Base-by-base conservation (phyloP, 2,888 invertebrate species). In the Phlogophora meticulosa region DNA sequence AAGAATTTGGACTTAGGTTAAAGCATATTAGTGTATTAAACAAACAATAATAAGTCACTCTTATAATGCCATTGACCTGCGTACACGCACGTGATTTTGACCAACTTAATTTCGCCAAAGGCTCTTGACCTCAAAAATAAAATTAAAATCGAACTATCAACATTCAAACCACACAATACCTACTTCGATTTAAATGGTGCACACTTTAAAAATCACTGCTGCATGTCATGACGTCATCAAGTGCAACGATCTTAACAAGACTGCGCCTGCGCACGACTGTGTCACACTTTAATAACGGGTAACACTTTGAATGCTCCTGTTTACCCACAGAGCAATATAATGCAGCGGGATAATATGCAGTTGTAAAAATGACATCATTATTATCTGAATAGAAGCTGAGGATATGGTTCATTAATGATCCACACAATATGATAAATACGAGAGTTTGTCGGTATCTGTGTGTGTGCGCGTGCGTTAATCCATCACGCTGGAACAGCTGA, bases 211-310 rank as follows among this genome's bases (percentile, higher is more conserved):
- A 78, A 78, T 76, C 79, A 76, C 53, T 34, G 46, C 58, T 62
- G 68, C 58, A 78, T 40, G 13, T 17, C 45, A 15, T 76, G 70
- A 81, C 81, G 70, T 64, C 79, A 76, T 32, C 15, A 58, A 40
- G 78, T 81, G 78, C 81, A 79, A 64, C 81, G 78, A 78, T 81
- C 81, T 64, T 64, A 78, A 81, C 70, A 34, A 78, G 58, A 45
- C 58, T 63, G 74, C 60, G 81, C 62, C 36, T 11, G 57, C 67
- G 61, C 61, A 68, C 58, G 59, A 38, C 40, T 38, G 68, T 66
- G 55, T 57, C 57, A 78, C 56, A 51, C 32, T 64, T 76, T 78
- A 77, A 55, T 42, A 77, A 24, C 49, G 20, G 49, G 45, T 17
- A 24, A 24, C 62, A 32, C 58, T 65, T 56, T 40, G 43, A 22